Base-by-base conservation (phyloP, 2,797 vertebrate genomes). In the Ambastaia sidthimunki region DNA sequence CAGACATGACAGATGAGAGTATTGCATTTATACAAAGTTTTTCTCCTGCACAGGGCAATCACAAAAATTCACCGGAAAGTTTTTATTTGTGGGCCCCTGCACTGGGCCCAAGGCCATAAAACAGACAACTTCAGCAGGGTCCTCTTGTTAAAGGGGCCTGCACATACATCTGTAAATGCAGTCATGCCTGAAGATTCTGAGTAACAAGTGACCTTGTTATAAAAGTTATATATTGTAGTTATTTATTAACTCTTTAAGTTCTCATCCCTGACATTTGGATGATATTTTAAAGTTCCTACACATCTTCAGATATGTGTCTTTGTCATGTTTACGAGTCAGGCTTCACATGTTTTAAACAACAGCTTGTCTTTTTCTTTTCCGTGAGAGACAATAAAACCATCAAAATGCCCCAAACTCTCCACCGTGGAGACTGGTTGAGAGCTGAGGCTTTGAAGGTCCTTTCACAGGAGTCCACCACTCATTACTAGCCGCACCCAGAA, bases 401-500 rank as follows among this genome's bases (percentile, higher is more conserved):
- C 76, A 82, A 65, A 81, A 72, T 41, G 7, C 18, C 31, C 18
- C 41, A 28, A 60, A 65, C 60, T 48, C 13, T 67, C 78, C 19
- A 13, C 48, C 50, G 16, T 16, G 16, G 78, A 71, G 84, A 76
- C 77, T 76, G 50, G 68, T 48, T 67, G 41, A 65, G 34, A 50
- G 50, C 23, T 41, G 19, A 74, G 67, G 55, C 19, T 67, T 57
- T 28, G 34, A 62, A 52, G 34, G 69, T n/a, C 28, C 44, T 41
- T 50, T 60, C 62, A 76, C 21, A 18, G 76, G 69, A 69, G 52
- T 69, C 54, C 25, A 67, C 34, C 37, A 60, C 69, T 80, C 82
- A 83, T 83, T 83, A 83, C 69, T 31, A 72, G 65, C 71, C 74
- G 60, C 52, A 44, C 28, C 52, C 87, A 89, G 88, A 83, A 84